Evolutionary conservation across 1,140 invertebrate genomes (phyloP), one percentile per base, ranked within the genome.

Genomic region (Solen grandis): DNA sequence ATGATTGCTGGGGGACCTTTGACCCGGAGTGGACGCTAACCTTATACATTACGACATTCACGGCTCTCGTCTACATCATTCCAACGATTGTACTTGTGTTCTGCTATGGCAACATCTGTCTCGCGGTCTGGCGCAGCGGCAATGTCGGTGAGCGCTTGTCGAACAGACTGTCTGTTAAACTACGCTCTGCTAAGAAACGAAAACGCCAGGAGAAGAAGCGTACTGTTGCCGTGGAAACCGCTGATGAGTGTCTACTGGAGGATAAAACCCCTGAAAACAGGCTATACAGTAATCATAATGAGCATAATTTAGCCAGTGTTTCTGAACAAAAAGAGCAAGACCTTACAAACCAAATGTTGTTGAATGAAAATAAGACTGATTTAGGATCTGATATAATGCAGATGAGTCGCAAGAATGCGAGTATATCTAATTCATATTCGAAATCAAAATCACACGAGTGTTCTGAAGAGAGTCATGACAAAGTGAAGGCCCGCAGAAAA

Each of bases 1-100:
- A 81, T 86, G 95, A 96, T 82, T 96, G 95, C 84, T 95, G 95
- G 95, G 95, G 94, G 0, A 94, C 92, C 2, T 95, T 96, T 85
- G 86, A 88, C 35, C 69, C 89, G 2, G 63, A 41, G 14, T 86
- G 85, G 86, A 84, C 80, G 0, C 25, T 81, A 33, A 31, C 81
- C 16, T 46, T 85, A 4, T 88, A 87, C 70, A 81, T 85, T 8
- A 86, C 84, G 8, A 82, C 77, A 72, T 69, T 86, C n/a, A 85
- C 84, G 25, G n/a, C 83, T 8, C 80, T 83, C 5, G 84, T 87
- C 13, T 89, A 86, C 69, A 80, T 84, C 33, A 36, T 87, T 22
- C 88, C 88, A 33, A 81, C 79, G 10, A 14, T 87, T 5, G 60
- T 87, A 1, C 81, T 89, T 14, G 63, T 84, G 35, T 85, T 87